These are phyloP conservation scores for Sphenodon punctatus DNA, from an alignment of 2,797 vertebrate species.

Conservation along the genomic window DNA sequence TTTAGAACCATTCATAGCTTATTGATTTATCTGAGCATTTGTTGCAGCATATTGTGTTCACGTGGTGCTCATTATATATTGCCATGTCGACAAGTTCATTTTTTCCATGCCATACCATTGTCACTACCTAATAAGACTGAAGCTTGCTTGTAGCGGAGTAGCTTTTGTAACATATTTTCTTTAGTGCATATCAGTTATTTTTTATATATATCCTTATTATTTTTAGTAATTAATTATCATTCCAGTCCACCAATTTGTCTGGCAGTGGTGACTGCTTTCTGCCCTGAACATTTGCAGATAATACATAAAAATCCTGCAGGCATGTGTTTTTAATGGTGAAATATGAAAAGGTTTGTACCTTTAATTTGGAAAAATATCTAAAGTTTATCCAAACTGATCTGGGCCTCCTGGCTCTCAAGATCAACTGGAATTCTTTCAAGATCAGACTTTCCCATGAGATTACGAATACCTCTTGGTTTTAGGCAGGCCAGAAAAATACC, in stretches of 20 bases:
- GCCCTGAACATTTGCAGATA: conserved; percentile 1
- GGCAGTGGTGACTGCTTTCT: not conserved
- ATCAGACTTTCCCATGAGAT: conserved; percentile 53
- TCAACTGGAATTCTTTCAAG: conserved; percentile 52
- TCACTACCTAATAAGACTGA: conserved; percentile 53
- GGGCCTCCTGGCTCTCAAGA: conserved; percentile 41
- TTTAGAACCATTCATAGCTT: conserved; percentile 41
- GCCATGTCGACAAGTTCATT: conserved; percentile 58
- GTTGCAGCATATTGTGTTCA: conserved; percentile 52
- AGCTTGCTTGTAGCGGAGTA: conserved; percentile 35
- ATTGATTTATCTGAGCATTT: conserved; percentile 53
- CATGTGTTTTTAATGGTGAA: not conserved
- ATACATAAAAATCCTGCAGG: not conserved
- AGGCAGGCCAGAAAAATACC: conserved; percentile 67
- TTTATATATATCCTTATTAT: conserved; percentile 43
- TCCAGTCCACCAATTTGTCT: conserved; percentile 20
- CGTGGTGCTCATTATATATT: conserved; percentile 48
- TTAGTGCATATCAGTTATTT: conserved; percentile 44
- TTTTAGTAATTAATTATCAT: conserved; percentile 44
- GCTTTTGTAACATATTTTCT: conserved; percentile 43
- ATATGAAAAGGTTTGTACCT: conserved; percentile 20
- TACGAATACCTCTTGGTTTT: conserved; percentile 55
- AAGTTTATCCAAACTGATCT: conserved; percentile 29
- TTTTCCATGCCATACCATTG: conserved; percentile 61
- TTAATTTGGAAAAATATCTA: conserved; percentile 37